Evolutionary conservation across 1,140 invertebrate species (phyloP).

Genomic region (Anadara kagoshimensis): DNA sequence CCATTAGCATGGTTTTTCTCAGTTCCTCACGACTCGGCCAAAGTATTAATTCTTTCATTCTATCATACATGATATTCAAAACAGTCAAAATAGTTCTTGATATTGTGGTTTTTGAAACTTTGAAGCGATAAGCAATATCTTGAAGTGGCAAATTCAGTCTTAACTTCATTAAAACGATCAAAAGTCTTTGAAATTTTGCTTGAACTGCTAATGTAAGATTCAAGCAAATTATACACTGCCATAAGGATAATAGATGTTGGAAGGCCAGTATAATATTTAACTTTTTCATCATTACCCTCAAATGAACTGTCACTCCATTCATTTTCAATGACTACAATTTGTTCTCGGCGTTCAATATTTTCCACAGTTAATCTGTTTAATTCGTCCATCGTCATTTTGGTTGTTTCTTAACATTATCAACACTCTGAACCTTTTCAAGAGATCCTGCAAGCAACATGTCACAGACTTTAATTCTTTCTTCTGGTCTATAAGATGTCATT

Average conservation of each 20-base stretch:
- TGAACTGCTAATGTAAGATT: neutral
- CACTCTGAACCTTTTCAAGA: too few species aligned
- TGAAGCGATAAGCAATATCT: neutral
- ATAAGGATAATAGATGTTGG: neutral
- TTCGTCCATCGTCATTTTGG: too few species aligned
- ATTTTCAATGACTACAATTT: too few species aligned
- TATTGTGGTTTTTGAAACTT: too few species aligned
- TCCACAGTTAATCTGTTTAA: too few species aligned
- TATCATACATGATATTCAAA: slow-evolving; percentile 27
- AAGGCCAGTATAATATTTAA: neutral
- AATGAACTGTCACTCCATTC: neutral
- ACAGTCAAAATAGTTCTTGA: too few species aligned
- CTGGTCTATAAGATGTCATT: too few species aligned
- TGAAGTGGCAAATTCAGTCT: neutral
- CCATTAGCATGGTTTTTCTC: slow-evolving; percentile 36
- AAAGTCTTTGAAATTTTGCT: neutral
- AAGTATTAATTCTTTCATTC: slow-evolving; percentile 22
- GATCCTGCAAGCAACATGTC: too few species aligned
- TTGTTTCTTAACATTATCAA: too few species aligned
- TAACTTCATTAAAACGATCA: neutral
- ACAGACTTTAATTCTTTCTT: too few species aligned
- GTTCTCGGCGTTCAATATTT: too few species aligned
- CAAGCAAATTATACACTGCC: neutral
- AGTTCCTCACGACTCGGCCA: slow-evolving; percentile 35
- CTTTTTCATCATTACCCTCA: neutral